A percentile compares a stretch with the other conserved stretches of the same genome.
Conservation (phyloP, 37 sponge, comb jelly and placozoan genomes). For the Theonella swinhoei region DNA sequence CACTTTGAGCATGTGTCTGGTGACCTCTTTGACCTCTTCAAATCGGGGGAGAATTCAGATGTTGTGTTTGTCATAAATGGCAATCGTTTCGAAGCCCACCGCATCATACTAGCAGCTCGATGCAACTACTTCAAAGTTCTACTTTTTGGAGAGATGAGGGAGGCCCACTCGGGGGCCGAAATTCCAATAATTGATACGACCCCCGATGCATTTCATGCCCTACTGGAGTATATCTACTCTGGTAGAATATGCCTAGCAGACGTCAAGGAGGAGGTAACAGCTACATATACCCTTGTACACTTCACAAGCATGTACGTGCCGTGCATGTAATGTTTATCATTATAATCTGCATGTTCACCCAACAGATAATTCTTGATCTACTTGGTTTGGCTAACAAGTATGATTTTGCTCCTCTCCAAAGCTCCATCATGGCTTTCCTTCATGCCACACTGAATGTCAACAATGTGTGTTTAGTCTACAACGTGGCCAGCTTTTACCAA, state of each 20-base stretch:
- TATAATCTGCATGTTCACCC: neutral
- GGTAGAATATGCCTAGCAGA: constrained; percentile 76
- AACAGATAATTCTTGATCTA: constrained; percentile 73
- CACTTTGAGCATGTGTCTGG: constrained; percentile 82
- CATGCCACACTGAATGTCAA: constrained; percentile 68
- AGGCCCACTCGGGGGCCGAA: constrained; percentile 59
- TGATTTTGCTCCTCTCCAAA: constrained; percentile 73
- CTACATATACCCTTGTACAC: too few relatives aligned
- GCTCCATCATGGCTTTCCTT: constrained; percentile 70
- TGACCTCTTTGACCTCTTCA: constrained; percentile 73
- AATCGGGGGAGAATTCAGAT: constrained; percentile 69
- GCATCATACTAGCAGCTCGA: constrained; percentile 76
- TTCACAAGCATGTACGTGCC: neutral
- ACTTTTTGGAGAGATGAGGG: constrained; percentile 85
- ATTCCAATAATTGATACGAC: constrained; percentile 71
- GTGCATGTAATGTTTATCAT: neutral
- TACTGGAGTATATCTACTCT: constrained; percentile 82
- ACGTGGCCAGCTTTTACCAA: constrained; percentile 79
- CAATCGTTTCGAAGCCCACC: constrained; percentile 68
- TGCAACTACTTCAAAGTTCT: constrained; percentile 82
- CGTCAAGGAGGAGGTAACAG: constrained; percentile 65
- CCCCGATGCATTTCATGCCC: constrained; percentile 66
- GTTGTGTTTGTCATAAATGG: constrained; percentile 79
- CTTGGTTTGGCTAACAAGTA: constrained; percentile 87
- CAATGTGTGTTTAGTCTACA: constrained; percentile 83